Evolutionary conservation across 1,140 invertebrate species (phyloP), one percentile per base, ranked within the genome.

Genomic region (Adelges cooleyi): DNA sequence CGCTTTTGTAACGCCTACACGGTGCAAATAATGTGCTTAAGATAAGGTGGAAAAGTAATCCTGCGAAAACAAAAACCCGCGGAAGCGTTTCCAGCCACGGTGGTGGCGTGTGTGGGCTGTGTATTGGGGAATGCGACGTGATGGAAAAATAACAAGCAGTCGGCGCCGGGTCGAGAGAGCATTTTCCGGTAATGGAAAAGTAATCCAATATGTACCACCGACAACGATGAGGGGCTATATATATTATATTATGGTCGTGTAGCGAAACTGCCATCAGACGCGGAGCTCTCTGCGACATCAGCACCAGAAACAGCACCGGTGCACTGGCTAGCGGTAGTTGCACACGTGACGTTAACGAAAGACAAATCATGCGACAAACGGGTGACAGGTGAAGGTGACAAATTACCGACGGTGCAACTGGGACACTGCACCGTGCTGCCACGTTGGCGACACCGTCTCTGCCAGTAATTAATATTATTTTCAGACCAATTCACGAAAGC

Each of bases 311-410:
- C 36, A 36, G 36, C 20, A 36, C 22, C 33, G 20, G 11, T 6
- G 29, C 53, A 33, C 5, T 11, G 11, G 15, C 3, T 10, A 40
- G 54, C 42, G 23, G 40, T 17, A 10, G 52, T 11, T 22, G 25
- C 42, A 46, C 42, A 27, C 56, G 56, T 48, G 56, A 46, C 42
- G 56, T 48, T 27, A 27, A 46, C 56, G 42, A 62, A 62, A 62
- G 56, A 62, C 56, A 62, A 62, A 62, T 62, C 56, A 62, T 62
- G 56, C 56, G 56, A 62, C 56, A 62, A 62, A 48, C 56, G 56
- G 56, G 56, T 46, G 56, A 62, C 56, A 62, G 56, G 42, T 46
- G 56, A 62, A 48, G 56, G 56, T 62, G 56, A 62, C 56, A 62
- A 62, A 62, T 62, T 62, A 33, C 56, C 11, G 54, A 33, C 29